Percentiles rank a stretch among this genome's conserved stretches.
phyloP scores from a whole-genome alignment of 2,797 vertebrate genomes.

The Prionace glauca region DNA sequence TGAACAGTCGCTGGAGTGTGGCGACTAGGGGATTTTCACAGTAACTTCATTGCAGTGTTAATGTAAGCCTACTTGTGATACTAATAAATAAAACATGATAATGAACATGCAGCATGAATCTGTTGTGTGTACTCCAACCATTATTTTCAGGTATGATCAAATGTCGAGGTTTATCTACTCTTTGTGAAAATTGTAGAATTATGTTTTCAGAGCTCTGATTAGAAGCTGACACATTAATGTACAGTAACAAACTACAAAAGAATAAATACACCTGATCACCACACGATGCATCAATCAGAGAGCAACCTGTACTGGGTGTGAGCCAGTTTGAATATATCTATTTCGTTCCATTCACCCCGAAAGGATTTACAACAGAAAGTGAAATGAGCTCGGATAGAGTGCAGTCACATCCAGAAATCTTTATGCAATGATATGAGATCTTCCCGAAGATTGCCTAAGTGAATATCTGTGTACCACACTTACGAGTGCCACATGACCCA shows the following conservation, averaged over 20 bases:
- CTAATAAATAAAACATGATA: neutral
- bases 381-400: conserved; percentile 16
- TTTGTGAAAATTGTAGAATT: neutral
- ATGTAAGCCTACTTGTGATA: too few species aligned
- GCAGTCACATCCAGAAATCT: conserved; percentile 18
- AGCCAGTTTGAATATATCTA: neutral
- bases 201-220: neutral
- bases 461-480: conserved; percentile 30
- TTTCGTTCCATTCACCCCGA: neutral
- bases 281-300: neutral
- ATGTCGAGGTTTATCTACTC: neutral
- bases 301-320: neutral
- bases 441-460: conserved; percentile 22
- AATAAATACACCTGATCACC: neutral
- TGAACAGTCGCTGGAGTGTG: too few species aligned
- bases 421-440: conserved; percentile 33
- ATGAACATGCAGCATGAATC: neutral
- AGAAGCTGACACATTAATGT: neutral
- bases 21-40: too few species aligned
- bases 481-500: conserved; percentile 3
- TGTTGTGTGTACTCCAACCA: neutral
- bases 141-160: too few species aligned
- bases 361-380: conserved; percentile 21
- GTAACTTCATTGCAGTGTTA: too few species aligned
- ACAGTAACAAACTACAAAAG: neutral